Base-by-base conservation (phyloP, 2,113 vertebrate species). In the Baryphthengus martii region DNA sequence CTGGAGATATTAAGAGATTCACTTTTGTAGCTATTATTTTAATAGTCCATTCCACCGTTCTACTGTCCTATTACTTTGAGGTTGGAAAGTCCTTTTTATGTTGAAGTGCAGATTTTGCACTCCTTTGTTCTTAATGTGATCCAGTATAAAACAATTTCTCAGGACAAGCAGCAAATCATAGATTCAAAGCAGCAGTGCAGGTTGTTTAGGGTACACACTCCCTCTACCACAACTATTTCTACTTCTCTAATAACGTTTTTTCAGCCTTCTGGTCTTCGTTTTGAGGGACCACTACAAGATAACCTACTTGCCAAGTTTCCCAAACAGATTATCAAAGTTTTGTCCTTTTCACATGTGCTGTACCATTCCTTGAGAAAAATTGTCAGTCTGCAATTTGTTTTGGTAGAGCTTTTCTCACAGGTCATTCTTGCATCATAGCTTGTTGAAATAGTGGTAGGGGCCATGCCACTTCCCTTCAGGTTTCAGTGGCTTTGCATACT, bases 361-460 rank as follows among this genome's bases (percentile, higher is more conserved):
- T 84, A 40, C 13, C 24, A 12, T 14, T 72, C 6, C 19, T 62
- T 35, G 47, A 76, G 33, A 72, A 83, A 86, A 75, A 55, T 0
- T 4, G 1, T 40, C 23, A 31, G 10, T 52, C 19, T 56, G 37
- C 65, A 47, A 3, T 82, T 49, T 44, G 10, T 66, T 77, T 71
- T 29, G 3, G n/a, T 18, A 42, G 71, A 71, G 35, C 12, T 45
- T 72, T 67, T 78, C 37, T 63, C 39, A 50, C 17, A 33, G 18
- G 5, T 18, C 40, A 10, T 59, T 20, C 26, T 74, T 2, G 3
- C 18, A 6, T 82, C n/a, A 28, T 24, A 79, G 13, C 9, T 67
- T 53, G 5, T 18, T 81, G 50, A 67, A 71, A 63, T 15, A 82
- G 28, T 0, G 0, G 9, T 45, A 39, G 2, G 7, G 28, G 8